Percentiles rank a stretch among this genome's conserved stretches.
Evolutionary conservation across 2,888 invertebrate species (phyloP).

Genomic region (Pseudococcus longispinus): DNA sequence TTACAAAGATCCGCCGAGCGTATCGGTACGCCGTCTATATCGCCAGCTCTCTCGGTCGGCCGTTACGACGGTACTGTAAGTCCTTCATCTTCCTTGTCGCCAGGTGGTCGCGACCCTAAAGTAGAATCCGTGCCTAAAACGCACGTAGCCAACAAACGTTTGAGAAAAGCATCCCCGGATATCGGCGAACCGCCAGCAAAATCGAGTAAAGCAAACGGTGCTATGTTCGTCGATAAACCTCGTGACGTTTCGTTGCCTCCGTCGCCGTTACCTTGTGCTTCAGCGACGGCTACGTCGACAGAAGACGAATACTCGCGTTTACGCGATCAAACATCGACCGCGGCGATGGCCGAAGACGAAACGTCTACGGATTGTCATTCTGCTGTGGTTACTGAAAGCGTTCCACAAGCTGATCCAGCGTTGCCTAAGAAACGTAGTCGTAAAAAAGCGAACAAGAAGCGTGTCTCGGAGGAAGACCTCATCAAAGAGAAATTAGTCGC

Average conservation of each 20-base stretch:
- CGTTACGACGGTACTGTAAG: constrained; percentile 49
- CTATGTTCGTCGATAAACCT: constrained; percentile 22
- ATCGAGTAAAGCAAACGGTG: constrained; percentile 48
- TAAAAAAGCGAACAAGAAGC: constrained; percentile 64
- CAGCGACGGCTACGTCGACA: background rate
- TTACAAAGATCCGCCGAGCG: constrained; percentile 45
- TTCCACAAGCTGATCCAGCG: constrained; percentile 57
- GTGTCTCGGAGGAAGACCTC: constrained; percentile 65
- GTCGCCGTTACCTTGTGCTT: background rate
- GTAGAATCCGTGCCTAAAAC: constrained; percentile 64
- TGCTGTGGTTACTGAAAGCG: constrained; percentile 26
- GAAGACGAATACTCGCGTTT: constrained; percentile 19
- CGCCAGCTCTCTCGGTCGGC: constrained; percentile 47
- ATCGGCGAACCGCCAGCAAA: constrained; percentile 40
- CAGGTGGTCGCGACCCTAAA: constrained; percentile 62
- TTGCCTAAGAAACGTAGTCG: constrained; percentile 67
- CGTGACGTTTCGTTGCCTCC: background rate
- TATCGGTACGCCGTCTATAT: constrained; percentile 33
- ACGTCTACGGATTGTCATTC: background rate
- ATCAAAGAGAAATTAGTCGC: constrained; percentile 69
- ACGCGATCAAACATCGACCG: background rate
- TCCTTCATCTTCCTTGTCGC: constrained; percentile 55
- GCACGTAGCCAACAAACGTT: constrained; percentile 67
- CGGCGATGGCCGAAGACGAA: background rate
- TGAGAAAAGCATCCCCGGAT: constrained; percentile 64